These are phyloP conservation scores for Spinibarbus caldwelli DNA, from an alignment of 2,797 vertebrate genomes.

Conservation along the genomic window DNA sequence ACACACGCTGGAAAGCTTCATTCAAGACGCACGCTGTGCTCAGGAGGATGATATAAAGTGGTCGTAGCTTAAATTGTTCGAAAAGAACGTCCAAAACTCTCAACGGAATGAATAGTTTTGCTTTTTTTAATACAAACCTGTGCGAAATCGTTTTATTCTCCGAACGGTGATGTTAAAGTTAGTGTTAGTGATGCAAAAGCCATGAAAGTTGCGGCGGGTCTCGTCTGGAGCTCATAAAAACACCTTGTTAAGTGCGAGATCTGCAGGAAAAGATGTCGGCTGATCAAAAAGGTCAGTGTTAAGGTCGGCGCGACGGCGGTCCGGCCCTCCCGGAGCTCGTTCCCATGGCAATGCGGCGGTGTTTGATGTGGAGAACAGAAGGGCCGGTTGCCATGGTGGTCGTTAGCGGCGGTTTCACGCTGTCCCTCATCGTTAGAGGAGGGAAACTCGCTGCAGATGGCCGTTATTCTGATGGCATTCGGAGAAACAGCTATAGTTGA, in stretches of 20 bases:
- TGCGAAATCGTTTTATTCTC: too few species aligned
- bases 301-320: slow-evolving; percentile 14
- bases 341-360: slow-evolving; percentile 58
- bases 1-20: slow-evolving; percentile 19
- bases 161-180: neutral
- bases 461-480: slow-evolving; percentile 29
- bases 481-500: neutral
- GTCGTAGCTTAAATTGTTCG: neutral
- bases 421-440: slow-evolving; percentile 45
- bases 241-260: slow-evolving; percentile 36
- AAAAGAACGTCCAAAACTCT: neutral
- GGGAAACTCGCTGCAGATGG: slow-evolving; percentile 32
- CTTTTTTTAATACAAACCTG: neutral
- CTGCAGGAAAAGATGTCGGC: neutral
- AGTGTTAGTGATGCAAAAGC: neutral
- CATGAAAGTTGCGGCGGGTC: neutral
- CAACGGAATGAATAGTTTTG: neutral
- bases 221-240: slow-evolving; percentile 30
- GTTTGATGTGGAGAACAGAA: slow-evolving; percentile 53
- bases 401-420: slow-evolving; percentile 39
- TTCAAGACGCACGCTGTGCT: slow-evolving; percentile 16
- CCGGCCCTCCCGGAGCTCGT: slow-evolving; percentile 51
- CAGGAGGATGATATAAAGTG: slow-evolving; percentile 8
- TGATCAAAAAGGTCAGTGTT: slow-evolving; percentile 52
- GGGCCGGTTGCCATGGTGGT: slow-evolving; percentile 61